A percentile compares a stretch with the other conserved stretches of the same genome.
Conservation (phyloP, 2,888 invertebrate species). For the Cheilosia vernalis region DNA sequence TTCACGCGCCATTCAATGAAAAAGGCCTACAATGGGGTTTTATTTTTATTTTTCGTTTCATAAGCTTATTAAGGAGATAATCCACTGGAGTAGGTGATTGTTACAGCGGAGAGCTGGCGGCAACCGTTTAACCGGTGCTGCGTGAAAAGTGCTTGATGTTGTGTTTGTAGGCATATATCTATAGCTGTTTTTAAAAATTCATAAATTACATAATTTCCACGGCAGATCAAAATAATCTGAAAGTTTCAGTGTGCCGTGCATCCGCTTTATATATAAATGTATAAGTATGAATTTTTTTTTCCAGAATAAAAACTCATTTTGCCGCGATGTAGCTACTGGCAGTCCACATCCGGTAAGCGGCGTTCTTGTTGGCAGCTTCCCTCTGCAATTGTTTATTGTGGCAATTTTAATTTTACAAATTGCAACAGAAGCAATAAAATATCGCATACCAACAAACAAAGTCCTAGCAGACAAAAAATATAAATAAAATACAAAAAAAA, state of each 20-base stretch:
- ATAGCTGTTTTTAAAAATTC: constrained; percentile 17
- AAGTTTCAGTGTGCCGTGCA: constrained; percentile 56
- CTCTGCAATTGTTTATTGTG: constrained; percentile 72
- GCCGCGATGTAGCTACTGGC: constrained; percentile 39
- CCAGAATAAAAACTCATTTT: constrained; percentile 70
- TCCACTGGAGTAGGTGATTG: constrained; percentile 65
- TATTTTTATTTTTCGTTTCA: constrained; percentile 32
- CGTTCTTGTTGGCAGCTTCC: constrained; percentile 51
- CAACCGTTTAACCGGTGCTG: constrained; percentile 41
- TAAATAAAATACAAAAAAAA: no score
- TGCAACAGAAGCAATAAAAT: constrained; percentile 75
- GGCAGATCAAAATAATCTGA: constrained; percentile 74
- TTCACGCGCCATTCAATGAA: constrained; percentile 12
- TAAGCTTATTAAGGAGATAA: constrained; percentile 70
- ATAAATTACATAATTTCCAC: constrained; percentile 74
- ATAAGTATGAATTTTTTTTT: no score
- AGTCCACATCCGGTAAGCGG: constrained; percentile 42
- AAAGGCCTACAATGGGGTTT: constrained; percentile 15
- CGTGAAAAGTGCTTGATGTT: constrained; percentile 1
- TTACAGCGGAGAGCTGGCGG: constrained; percentile 53
- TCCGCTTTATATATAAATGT: constrained; percentile 45
- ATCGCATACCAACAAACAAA: constrained; percentile 15
- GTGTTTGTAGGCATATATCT: no score
- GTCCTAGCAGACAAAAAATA: no score
- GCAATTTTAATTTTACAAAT: constrained; percentile 74